Evolutionary conservation across 2,888 invertebrate genomes (phyloP).

Genomic region (Caprella mutica): DNA sequence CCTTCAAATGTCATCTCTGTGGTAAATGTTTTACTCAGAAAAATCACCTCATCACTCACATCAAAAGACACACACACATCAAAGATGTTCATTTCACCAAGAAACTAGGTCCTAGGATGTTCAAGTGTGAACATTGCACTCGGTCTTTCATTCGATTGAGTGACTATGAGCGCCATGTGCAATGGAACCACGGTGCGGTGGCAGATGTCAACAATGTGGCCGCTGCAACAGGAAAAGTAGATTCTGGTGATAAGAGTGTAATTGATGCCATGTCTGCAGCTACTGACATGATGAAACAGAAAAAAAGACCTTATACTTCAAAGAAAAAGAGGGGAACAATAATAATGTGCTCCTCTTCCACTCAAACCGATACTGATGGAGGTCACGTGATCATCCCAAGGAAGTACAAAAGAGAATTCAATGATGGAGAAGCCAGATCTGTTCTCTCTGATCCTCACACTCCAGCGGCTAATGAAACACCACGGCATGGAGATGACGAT

Average conservation of each 20-base stretch:
- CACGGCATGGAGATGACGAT: slow-evolving; percentile 29
- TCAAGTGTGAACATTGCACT: slow-evolving; percentile 33
- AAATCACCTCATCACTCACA: slow-evolving; percentile 33
- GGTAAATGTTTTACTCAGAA: slow-evolving; percentile 33
- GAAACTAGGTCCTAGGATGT: slow-evolving; percentile 32
- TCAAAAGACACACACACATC: slow-evolving; percentile 32
- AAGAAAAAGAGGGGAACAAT: slow-evolving; percentile 11
- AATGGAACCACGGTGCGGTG: slow-evolving; percentile 33
- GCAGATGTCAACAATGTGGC: slow-evolving; percentile 21
- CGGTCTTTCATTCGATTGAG: slow-evolving; percentile 31
- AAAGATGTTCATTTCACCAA: slow-evolving; percentile 31
- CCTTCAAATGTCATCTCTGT: slow-evolving; percentile 32
- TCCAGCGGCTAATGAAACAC: slow-evolving; percentile 22
- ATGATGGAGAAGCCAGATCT: slow-evolving; percentile 13
- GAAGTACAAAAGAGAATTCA: slow-evolving; percentile 19
- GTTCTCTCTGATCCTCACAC: slow-evolving; percentile 25
- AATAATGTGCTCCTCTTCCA: slow-evolving; percentile 29
- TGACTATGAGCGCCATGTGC: slow-evolving; percentile 33
- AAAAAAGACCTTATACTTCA: background rate
- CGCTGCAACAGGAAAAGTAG: background rate
- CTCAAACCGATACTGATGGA: slow-evolving; percentile 31
- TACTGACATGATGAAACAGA: background rate
- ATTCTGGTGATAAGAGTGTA: background rate
- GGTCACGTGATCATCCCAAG: slow-evolving; percentile 32
- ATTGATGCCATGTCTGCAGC: background rate